Base-by-base conservation (phyloP, 2,888 invertebrate species). In the Diarsia brunnea region DNA sequence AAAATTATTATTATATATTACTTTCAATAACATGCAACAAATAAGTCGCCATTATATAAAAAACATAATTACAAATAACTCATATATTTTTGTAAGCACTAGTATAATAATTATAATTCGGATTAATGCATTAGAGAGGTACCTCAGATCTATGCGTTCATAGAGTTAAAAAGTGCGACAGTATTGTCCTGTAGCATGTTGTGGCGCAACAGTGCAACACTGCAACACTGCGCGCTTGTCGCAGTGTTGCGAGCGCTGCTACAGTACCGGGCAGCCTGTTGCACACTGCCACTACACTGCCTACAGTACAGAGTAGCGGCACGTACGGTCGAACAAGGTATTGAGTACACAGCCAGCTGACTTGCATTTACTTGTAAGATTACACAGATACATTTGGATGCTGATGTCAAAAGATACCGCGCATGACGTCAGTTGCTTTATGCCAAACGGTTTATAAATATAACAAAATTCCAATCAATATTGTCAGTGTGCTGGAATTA, bases 81-180 rank as follows among this genome's bases (percentile, higher is more conserved):
- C 63, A 65, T 69, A 75, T 12, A 75, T 86, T 82, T 75, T 53
- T 79, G 72, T 79, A 74, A 80, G 83, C 77, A 81, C 69, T 81
- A 75, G 19, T 79, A 66, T 75, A 75, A 66, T 75, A 75, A 63
- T 81, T 79, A 84, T 85, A 89, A 89, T 89, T 89, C 89, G 88
- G 87, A 79, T 86, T 81, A 66, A 79, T 74, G 75, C 70, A 73
- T 79, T 80, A 89, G 88, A 89, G 87, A 88, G 88, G 81, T 82
- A 70, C 72, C 55, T 88, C 89, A 89, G 89, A 89, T 89, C 89
- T 88, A 73, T 73, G 58, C 53, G 75, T 81, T 69, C 51, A 64
- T 43, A 73, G 60, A 84, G 75, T 51, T 67, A 76, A 81, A 55
- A 51, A 61, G 24, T n/a, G 75, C 31, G 24, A n/a, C 4, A 5